phyloP scores from a whole-genome alignment of 2,797 vertebrate genomes.

The Tragopan temminckii region DNA sequence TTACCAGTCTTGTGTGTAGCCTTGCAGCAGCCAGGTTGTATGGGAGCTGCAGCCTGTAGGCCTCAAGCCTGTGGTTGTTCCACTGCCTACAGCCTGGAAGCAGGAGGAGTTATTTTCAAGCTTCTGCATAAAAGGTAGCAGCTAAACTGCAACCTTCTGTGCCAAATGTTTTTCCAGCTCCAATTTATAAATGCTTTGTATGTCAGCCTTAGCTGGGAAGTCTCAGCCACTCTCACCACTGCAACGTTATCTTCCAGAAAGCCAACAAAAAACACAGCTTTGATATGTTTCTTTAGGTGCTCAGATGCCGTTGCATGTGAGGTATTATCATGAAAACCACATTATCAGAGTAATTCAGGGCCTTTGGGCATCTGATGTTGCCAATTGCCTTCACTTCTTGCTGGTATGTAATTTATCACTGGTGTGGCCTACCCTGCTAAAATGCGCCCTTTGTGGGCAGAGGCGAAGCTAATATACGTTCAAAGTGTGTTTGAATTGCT shows the following conservation, averaged over 20 bases:
- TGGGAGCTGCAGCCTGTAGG: rapidly evolving
- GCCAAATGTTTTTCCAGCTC: neutral
- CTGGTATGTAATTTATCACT: conserved; percentile 80
- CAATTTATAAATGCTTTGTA: neutral
- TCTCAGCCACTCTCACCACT: neutral
- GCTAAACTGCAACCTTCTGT: neutral
- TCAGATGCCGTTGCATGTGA: conserved; percentile 39
- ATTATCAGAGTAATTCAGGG: conserved; percentile 73
- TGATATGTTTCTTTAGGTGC: conserved; percentile 65
- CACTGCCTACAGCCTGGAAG: neutral
- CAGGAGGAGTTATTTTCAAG: neutral
- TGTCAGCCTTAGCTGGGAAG: neutral
- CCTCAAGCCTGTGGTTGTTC: neutral
- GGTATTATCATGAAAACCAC: conserved; percentile 65
- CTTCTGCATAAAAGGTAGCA: neutral
- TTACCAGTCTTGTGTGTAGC: neutral
- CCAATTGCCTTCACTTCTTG: conserved; percentile 77
- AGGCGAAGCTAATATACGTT: conserved; percentile 83
- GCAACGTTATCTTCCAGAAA: conserved; percentile 35
- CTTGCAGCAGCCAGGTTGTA: rapidly evolving
- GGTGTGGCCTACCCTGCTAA: conserved; percentile 61
- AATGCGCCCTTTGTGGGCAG: conserved; percentile 79
- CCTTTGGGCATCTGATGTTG: conserved; percentile 76
- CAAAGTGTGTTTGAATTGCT: conserved; percentile 83
- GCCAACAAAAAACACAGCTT: neutral